Evolutionary conservation across 2,888 invertebrate species (phyloP).

Genomic region (Acanthosepion lycidas): DNA sequence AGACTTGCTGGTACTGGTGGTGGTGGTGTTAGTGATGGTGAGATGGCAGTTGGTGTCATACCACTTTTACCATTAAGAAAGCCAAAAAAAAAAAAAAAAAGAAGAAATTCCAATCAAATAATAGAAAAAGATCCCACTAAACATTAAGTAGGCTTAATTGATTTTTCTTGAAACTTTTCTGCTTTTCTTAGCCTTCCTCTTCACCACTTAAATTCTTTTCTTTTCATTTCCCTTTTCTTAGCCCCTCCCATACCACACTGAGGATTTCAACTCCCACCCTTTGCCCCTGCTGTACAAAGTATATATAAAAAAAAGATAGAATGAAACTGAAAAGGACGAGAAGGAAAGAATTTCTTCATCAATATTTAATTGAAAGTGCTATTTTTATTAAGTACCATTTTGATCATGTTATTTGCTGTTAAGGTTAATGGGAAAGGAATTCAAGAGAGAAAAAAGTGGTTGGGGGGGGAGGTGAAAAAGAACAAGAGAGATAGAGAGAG

Average conservation of each 20-base stretch:
- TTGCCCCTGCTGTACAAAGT: background rate
- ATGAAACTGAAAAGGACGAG: too few relatives aligned
- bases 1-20: background rate
- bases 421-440: background rate
- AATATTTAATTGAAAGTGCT: conserved; percentile 42
- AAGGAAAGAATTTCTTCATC: conserved; percentile 6
- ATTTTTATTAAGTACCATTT: conserved; percentile 1
- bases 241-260: background rate
- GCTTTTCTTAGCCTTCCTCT: background rate
- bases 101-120: background rate
- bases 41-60: background rate
- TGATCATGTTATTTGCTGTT: background rate
- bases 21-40: background rate
- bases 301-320: too few relatives aligned
- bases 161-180: background rate
- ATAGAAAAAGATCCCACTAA: background rate
- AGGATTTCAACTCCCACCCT: background rate
- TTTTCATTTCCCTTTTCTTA: background rate
- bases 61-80: too few relatives aligned
- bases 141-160: conserved; percentile 9
- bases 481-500: background rate
- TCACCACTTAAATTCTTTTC: background rate
- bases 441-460: too few relatives aligned
- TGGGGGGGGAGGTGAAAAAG: background rate
- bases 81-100: too few relatives aligned